Percentiles rank a stretch among this genome's conserved stretches.
Evolutionary conservation across 2,113 vertebrate genomes (phyloP).

Genomic region (Micronycteris hirsuta): DNA sequence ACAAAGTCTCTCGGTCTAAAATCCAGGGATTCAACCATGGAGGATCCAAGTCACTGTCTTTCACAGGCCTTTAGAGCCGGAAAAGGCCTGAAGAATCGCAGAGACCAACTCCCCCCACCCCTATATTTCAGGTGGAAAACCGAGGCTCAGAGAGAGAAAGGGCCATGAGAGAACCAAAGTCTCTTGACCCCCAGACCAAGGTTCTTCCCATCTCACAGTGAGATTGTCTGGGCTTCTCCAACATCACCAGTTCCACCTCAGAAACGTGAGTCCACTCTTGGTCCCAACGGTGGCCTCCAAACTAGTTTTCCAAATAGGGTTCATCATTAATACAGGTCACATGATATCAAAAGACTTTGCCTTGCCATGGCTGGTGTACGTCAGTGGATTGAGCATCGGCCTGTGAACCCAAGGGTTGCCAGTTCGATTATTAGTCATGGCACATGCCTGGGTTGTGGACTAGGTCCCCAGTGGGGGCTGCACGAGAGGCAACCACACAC

Average conservation of each 20-base stretch:
- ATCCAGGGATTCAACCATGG: neutral
- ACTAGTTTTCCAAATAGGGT: neutral
- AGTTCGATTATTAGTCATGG: too few relatives aligned
- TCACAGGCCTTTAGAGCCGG: neutral
- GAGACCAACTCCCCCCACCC: neutral
- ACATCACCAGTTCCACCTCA: neutral
- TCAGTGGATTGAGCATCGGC: too few relatives aligned
- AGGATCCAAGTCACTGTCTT: neutral
- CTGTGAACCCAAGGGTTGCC: too few relatives aligned
- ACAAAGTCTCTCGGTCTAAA: neutral
- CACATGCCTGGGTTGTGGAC: too few relatives aligned
- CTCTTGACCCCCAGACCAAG: neutral
- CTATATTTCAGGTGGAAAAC: neutral
- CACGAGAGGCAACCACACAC: too few relatives aligned
- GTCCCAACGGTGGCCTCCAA: slow-evolving; percentile 2
- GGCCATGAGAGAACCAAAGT: neutral
- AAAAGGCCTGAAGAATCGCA: neutral
- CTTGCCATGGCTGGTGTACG: too few relatives aligned
- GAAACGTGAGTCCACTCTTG: neutral
- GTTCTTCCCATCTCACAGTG: neutral
- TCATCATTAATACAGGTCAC: neutral
- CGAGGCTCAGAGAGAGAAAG: neutral
- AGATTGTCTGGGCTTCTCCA: neutral
- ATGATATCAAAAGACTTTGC: neutral
- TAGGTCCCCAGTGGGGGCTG: too few relatives aligned